A percentile compares a stretch with the other conserved stretches of the same genome.
phyloP scores from a whole-genome alignment of 2,888 invertebrate genomes.

The Empis stercorea region DNA sequence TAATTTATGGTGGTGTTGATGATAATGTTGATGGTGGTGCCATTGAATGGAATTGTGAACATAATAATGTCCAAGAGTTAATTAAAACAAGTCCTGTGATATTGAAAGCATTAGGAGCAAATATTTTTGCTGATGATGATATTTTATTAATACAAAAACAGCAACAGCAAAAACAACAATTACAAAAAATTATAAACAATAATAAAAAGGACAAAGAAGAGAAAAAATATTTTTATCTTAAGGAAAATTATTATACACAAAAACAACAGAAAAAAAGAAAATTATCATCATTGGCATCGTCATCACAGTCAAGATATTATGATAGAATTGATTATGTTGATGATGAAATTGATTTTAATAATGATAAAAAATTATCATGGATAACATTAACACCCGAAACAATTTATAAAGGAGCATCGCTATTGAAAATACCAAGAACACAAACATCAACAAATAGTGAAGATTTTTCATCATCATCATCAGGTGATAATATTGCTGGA shows the following conservation, averaged over 20 bases:
- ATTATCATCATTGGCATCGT: background rate
- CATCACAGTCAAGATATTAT: background rate
- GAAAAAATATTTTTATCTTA: constrained; percentile 12
- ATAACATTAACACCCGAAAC: constrained; percentile 36
- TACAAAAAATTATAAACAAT: background rate
- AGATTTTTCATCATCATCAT: constrained; percentile 8
- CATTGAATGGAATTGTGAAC: constrained; percentile 19
- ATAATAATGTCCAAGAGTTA: constrained; percentile 31
- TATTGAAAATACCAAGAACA: constrained; percentile 25
- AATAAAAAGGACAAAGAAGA: background rate
- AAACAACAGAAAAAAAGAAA: background rate
- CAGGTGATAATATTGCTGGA: constrained; percentile 3
- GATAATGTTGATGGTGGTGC: background rate
- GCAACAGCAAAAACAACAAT: background rate
- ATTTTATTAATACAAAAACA: background rate
- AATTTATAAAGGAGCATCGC: constrained; percentile 34
- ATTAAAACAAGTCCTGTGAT: constrained; percentile 35
- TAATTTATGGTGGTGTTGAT: no score
- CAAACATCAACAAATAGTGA: constrained; percentile 19
- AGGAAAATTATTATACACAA: constrained; percentile 10
- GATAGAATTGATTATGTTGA: background rate
- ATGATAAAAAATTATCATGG: constrained; percentile 7
- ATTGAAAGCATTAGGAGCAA: constrained; percentile 32
- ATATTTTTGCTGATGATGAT: constrained; percentile 29
- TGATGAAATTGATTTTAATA: background rate